These are phyloP conservation scores for Girardinichthys multiradiatus DNA, from an alignment of 2,113 vertebrate species.

Conservation along the genomic window DNA sequence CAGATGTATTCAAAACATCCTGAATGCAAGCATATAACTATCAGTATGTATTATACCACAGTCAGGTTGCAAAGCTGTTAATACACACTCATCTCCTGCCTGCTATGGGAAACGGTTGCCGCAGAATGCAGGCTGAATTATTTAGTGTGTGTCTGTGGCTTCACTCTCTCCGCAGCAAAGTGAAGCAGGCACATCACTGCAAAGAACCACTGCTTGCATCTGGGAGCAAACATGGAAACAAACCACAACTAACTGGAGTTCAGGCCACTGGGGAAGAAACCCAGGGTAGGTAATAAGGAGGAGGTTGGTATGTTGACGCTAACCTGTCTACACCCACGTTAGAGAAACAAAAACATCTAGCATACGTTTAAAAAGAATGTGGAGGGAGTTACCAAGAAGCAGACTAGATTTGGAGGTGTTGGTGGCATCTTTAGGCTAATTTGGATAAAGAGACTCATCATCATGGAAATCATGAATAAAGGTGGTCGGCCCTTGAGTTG, in stretches of 20 bases:
- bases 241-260: slow-evolving; percentile 29
- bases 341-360: not conserved
- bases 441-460: too few species aligned
- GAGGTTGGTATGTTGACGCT: not conserved
- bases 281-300: not conserved
- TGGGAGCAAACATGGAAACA: slow-evolving; percentile 24
- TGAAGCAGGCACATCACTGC: slow-evolving; percentile 32
- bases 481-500: too few species aligned
- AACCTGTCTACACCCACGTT: not conserved
- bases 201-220: slow-evolving; percentile 21
- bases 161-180: slow-evolving; percentile 42
- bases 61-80: not conserved
- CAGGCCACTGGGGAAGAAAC: slow-evolving; percentile 6
- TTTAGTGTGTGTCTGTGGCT: slow-evolving; percentile 64
- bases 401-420: too few species aligned
- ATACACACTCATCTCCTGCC: not conserved
- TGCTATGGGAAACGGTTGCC: slow-evolving; percentile 33
- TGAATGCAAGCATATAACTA: slow-evolving; percentile 10
- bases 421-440: too few species aligned
- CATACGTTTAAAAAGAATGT: not conserved
- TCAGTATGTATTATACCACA: slow-evolving; percentile 8
- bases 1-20: not conserved
- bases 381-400: too few species aligned
- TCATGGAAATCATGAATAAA: too few species aligned
- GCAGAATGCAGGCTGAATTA: slow-evolving; percentile 65